Conservation (phyloP, 2,113 vertebrate genomes). For the Myanophis thanlyinensis region DNA sequence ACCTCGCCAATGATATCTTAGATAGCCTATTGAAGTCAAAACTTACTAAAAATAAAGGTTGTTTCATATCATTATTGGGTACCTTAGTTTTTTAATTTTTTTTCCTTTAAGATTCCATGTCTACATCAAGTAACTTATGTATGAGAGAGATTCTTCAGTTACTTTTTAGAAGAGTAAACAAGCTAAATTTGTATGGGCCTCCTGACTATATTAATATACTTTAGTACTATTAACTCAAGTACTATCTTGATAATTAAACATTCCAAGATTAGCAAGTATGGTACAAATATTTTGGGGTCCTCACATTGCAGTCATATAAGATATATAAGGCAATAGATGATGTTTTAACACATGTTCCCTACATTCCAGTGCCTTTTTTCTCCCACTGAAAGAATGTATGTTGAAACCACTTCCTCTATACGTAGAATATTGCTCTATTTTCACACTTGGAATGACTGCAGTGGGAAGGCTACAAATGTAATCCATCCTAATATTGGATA, state of each 20-base stretch:
- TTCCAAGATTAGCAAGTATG: not conserved
- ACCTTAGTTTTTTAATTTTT: not conserved
- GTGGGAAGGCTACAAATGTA: not conserved
- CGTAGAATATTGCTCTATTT: not conserved
- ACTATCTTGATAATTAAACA: not conserved
- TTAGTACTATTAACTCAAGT: not conserved
- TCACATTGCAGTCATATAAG: not conserved
- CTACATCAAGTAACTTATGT: not conserved
- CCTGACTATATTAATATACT: not conserved
- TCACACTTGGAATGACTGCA: not conserved
- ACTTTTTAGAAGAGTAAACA: not conserved
- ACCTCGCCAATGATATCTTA: not conserved
- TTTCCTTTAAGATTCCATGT: not conserved
- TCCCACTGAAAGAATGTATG: not conserved
- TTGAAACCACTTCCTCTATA: not conserved
- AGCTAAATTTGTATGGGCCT: not conserved
- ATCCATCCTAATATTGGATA: not conserved
- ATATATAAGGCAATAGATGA: not conserved
- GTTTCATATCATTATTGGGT: not conserved
- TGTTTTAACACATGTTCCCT: not conserved
- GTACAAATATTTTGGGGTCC: not conserved
- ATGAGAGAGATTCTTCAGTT: not conserved
- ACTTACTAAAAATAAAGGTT: not conserved
- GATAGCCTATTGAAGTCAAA: not conserved
- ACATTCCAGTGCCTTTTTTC: not conserved